These are phyloP conservation scores for Eristalinus aeneus DNA, from an alignment of 2,888 invertebrate species.

Conservation along the genomic window DNA sequence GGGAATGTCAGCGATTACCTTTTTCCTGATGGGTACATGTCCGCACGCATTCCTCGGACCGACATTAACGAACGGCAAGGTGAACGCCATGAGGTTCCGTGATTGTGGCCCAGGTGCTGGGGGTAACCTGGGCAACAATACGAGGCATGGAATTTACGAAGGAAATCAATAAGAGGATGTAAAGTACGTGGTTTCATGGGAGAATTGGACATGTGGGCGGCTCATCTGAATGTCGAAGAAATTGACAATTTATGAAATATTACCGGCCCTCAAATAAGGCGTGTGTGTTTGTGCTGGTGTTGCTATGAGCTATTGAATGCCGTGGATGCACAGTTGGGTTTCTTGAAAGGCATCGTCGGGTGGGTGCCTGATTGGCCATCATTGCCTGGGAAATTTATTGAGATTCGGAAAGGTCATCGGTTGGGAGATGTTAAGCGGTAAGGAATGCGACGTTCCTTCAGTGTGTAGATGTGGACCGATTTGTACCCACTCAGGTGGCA, in stretches of 20 bases:
- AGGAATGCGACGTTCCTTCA: no score
- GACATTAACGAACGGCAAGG: neutral
- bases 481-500: no score
- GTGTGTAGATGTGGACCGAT: no score
- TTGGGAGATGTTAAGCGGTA: neutral
- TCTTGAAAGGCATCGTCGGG: neutral
- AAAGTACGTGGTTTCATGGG: neutral
- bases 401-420: neutral
- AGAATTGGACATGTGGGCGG: neutral
- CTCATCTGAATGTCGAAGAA: neutral
- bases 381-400: neutral
- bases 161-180: neutral
- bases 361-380: neutral
- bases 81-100: neutral
- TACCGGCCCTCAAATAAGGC: neutral
- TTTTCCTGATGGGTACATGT: constrained; percentile 33
- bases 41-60: neutral
- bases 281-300: neutral
- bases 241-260: neutral
- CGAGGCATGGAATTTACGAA: neutral
- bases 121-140: neutral
- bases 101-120: neutral
- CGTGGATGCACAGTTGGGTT: neutral
- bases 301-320: neutral
- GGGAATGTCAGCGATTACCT: constrained; percentile 48